Percentiles rank a stretch among this genome's conserved stretches.
Conservation (phyloP, 1,140 invertebrate genomes). For the Hesperophylax magnus region DNA sequence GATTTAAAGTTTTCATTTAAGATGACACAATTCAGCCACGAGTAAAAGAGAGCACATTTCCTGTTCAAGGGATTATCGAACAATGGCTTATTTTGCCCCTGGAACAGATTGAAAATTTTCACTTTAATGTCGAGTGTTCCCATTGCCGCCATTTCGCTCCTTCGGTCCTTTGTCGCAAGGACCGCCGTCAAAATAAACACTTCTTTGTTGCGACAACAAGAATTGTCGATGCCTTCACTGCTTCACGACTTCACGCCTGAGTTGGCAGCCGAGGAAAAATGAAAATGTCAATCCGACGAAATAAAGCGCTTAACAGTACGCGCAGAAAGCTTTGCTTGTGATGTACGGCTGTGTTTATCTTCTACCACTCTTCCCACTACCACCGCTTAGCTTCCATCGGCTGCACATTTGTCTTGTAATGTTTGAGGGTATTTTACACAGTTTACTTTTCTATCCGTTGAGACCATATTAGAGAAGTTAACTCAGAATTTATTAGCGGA, state of each 20-base stretch:
- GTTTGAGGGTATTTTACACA: no score
- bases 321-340: background rate
- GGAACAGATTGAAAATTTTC: conserved; percentile 38
- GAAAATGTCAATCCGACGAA: conserved; percentile 33
- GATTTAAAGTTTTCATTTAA: conserved; percentile 1
- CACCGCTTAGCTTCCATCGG: no score
- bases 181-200: conserved; percentile 48
- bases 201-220: conserved; percentile 43
- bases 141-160: conserved; percentile 19
- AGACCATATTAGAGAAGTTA: no score
- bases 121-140: conserved; percentile 34
- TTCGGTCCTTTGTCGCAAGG: conserved; percentile 19
- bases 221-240: conserved; percentile 8
- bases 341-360: background rate
- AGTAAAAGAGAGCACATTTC: background rate
- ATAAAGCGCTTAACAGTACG: conserved; percentile 35
- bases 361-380: no score
- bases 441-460: no score
- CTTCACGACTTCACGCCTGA: conserved; percentile 15
- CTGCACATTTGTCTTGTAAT: no score
- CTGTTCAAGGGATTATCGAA: conserved; percentile 10
- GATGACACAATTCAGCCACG: background rate
- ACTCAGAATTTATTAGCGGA: no score
- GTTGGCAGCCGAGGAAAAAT: conserved; percentile 38
- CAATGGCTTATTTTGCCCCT: conserved; percentile 37